These are phyloP conservation scores for Henicopernis longicauda DNA, from an alignment of 2,113 vertebrate species.

Conservation along the genomic window DNA sequence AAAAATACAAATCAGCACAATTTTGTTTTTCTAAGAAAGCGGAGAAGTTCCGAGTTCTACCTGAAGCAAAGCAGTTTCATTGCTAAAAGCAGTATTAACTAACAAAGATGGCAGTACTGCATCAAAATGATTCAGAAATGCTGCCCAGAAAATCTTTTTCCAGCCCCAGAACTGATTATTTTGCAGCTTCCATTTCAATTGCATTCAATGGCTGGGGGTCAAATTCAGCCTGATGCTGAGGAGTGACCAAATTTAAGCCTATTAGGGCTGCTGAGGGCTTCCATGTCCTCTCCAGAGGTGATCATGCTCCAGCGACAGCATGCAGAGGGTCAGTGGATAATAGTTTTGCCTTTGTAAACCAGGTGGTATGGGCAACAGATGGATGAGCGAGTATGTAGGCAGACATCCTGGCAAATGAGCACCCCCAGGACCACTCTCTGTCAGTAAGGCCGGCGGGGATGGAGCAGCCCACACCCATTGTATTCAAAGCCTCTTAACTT, in stretches of 20 bases:
- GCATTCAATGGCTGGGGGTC: not conserved
- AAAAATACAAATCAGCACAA: slow-evolving; percentile 41
- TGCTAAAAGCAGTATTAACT: not conserved
- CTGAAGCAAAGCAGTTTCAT: not conserved
- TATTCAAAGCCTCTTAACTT: not conserved
- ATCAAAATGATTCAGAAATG: not conserved
- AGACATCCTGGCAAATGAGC: not conserved
- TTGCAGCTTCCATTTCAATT: not conserved
- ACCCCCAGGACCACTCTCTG: not conserved
- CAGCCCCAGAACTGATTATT: not conserved
- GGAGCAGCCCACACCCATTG: not conserved
- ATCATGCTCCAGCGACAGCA: not conserved
- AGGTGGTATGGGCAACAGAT: not conserved
- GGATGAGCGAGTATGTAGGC: not conserved
- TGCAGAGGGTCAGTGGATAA: not conserved
- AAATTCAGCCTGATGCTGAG: not conserved
- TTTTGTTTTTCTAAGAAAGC: not conserved
- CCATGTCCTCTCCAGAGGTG: not conserved
- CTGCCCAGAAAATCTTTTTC: not conserved
- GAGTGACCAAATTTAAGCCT: not conserved
- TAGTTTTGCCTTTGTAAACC: not conserved
- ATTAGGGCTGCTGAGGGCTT: not conserved
- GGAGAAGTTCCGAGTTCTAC: not conserved
- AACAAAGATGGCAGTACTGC: not conserved
- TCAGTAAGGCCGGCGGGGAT: not conserved